A percentile compares a stretch with the other conserved stretches of the same genome.
These are phyloP conservation scores for Rhopalosiphum nymphaeae DNA, from an alignment of 2,888 invertebrate genomes.

Conservation along the genomic window DNA sequence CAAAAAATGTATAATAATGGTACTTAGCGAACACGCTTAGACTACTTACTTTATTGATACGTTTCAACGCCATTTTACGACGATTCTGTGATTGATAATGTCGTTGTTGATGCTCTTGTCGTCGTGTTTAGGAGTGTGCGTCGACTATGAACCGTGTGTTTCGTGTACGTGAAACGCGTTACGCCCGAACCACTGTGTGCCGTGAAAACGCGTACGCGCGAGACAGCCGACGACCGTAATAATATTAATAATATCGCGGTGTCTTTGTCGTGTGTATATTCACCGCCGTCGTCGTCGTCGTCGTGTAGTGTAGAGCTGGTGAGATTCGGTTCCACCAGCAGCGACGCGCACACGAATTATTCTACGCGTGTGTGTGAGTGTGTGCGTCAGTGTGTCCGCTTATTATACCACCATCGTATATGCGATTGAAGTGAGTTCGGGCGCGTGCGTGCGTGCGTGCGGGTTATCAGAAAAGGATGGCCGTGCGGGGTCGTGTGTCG, in stretches of 20 bases:
- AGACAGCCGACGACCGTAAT: slow-evolving; percentile 19
- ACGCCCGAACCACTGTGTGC: slow-evolving; percentile 22
- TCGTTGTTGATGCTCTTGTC: background rate
- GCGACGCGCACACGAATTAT: slow-evolving; percentile 51
- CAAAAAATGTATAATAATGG: background rate
- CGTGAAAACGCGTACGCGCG: slow-evolving; percentile 27
- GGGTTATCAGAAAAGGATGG: slow-evolving; percentile 63
- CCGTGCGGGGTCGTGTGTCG: background rate
- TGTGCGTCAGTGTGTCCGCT: slow-evolving; percentile 5
- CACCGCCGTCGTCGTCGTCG: slow-evolving; percentile 3
- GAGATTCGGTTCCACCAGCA: slow-evolving; percentile 64
- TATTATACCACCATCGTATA: background rate
- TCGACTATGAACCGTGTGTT: background rate
- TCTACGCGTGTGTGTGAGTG: slow-evolving; percentile 6
- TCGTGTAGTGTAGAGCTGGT: slow-evolving; percentile 66
- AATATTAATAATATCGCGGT: background rate
- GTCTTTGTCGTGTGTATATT: background rate
- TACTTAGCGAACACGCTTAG: slow-evolving; percentile 67
- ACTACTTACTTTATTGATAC: slow-evolving; percentile 91
- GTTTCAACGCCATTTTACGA: slow-evolving; percentile 89
- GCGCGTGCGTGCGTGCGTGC: slow-evolving; percentile 15
- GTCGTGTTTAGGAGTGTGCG: background rate
- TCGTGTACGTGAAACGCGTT: slow-evolving; percentile 22
- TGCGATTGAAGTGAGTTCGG: background rate
- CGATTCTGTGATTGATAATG: background rate